phyloP scores from a whole-genome alignment of 92 coral and sea anemone genomes.

The Anthopleura xanthogrammica region DNA sequence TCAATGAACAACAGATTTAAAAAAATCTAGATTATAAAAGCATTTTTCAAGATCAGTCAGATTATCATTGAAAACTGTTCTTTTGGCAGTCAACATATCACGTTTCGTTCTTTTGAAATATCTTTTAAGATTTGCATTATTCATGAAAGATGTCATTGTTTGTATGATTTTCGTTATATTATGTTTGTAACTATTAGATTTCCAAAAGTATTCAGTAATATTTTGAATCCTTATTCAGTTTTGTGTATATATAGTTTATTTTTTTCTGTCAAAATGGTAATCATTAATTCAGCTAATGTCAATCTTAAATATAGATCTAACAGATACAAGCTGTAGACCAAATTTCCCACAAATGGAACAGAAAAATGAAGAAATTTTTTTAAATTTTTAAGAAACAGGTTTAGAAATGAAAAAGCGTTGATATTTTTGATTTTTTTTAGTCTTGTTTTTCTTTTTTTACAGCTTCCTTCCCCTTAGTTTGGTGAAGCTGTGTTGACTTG shows the following conservation, averaged over 20 bases:
- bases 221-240: not conserved
- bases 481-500: conserved; percentile 37
- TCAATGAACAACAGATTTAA: conserved; percentile 3
- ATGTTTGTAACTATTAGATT: not conserved
- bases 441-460: not conserved
- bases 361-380: not conserved
- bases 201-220: not conserved
- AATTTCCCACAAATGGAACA: not conserved
- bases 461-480: conserved; percentile 10
- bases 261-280: not conserved
- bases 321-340: not conserved
- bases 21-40: not conserved
- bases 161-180: conserved; percentile 2
- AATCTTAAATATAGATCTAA: conserved; percentile 16
- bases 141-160: not conserved
- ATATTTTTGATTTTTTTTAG: not conserved
- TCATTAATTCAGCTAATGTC: conserved; percentile 27
- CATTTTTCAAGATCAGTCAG: not conserved
- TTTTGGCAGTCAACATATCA: conserved; percentile 12
- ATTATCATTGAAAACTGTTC: conserved; percentile 5
- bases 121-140: not conserved
- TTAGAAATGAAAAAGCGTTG: not conserved
- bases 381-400: not conserved
- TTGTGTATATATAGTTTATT: conserved; percentile 2
- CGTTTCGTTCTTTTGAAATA: not conserved